Evolutionary conservation across 1,140 invertebrate genomes (phyloP).

Genomic region (Hylyphantes graminicola): DNA sequence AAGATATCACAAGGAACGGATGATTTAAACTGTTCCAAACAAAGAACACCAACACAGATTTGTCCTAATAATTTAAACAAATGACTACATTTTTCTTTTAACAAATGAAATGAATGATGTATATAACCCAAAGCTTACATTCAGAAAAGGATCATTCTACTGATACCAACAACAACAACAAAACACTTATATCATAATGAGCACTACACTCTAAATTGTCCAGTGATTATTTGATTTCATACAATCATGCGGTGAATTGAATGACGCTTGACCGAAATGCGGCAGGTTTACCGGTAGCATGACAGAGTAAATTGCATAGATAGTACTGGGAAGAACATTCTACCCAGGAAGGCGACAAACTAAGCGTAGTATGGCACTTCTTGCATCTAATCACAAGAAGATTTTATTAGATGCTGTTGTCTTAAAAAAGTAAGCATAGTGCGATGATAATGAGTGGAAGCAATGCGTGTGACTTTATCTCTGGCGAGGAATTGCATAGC

Average conservation of each 20-base stretch:
- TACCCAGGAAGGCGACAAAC: no score
- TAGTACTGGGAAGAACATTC: no score
- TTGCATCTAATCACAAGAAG: no score
- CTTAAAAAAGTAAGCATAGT: no score
- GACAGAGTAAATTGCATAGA: no score
- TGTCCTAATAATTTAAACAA: constrained; percentile 19
- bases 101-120: constrained; percentile 35
- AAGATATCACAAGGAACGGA: constrained; percentile 38
- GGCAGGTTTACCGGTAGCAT: no score
- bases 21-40: constrained; percentile 16
- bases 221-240: neutral
- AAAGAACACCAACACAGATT: constrained; percentile 24
- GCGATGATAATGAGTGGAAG: no score
- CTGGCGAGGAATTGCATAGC: no score
- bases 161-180: neutral
- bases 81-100: constrained; percentile 19
- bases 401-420: no score
- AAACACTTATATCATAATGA: constrained; percentile 3
- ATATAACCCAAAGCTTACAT: constrained; percentile 24
- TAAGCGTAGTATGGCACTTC: no score
- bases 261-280: no score
- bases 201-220: neutral
- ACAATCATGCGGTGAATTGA: no score
- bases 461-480: neutral
- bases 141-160: constrained; percentile 4